Evolutionary conservation across 2,888 invertebrate genomes (phyloP), one percentile per base, ranked within the genome.

Genomic region (Papilio protenor): DNA sequence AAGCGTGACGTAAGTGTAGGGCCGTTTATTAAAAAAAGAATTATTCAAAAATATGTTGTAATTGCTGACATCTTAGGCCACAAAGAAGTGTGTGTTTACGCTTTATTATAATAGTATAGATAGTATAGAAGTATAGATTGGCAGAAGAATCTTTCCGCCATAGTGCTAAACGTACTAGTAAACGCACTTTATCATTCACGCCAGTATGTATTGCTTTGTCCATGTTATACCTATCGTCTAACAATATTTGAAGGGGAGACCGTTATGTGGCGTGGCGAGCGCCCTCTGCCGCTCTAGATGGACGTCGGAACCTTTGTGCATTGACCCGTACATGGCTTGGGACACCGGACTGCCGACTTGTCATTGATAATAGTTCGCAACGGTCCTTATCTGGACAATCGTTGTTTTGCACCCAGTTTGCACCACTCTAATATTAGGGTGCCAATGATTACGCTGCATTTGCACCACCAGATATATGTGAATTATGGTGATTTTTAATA

Each of bases 291-390:
- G 82, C 83, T 82, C 81, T 83, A 85, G 86, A 85, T 84, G 84
- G 83, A 79, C 84, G 82, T 89, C 92, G 93, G 92, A 87, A 86
- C 87, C 90, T 92, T 92, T 94, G 92, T 90, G 90, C 89, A 91
- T 92, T 92, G 92, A 92, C 92, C 93, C 92, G 86, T 90, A 92
- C 89, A 91, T 87, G 91, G 92, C 84, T 83, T 81, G 85, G 83
- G 85, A 88, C 87, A 88, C 87, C 85, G 86, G 85, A 87, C 91
- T 90, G 88, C 88, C 89, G 89, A 84, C 85, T 85, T 78, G 84
- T 88, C 86, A 89, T 85, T 85, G 84, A 87, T 87, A 85, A 86
- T 87, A 85, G 84, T 83, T 84, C 85, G 83, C 77, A 79, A 64
- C 71, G 73, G 47, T 59, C 57, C 52, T 61, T 71, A 72, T 49